phyloP scores from a whole-genome alignment of 2,113 vertebrate species.

The Brienomyrus longianalis region DNA sequence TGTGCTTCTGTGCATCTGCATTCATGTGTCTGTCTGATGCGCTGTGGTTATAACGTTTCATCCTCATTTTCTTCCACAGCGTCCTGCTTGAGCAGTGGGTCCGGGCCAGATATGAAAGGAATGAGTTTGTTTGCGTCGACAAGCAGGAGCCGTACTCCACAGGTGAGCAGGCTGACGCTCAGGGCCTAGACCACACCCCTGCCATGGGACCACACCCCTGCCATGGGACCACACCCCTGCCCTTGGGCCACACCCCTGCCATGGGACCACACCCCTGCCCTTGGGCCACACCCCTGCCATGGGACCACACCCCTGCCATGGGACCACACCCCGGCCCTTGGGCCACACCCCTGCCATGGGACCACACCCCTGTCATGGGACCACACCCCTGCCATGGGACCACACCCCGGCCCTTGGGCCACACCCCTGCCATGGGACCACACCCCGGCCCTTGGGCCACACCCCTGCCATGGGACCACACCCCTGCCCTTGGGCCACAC shows the following conservation, averaged over 20 bases:
- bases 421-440: too few species aligned
- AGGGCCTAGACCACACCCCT: background rate
- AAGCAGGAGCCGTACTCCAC: conserved; percentile 86
- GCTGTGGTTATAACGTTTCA: background rate
- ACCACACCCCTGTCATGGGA: background rate
- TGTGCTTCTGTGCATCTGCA: background rate
- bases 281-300: too few species aligned
- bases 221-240: too few species aligned
- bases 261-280: background rate
- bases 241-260: background rate
- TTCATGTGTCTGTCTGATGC: background rate
- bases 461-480: too few species aligned
- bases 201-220: background rate
- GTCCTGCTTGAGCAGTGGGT: conserved; percentile 89
- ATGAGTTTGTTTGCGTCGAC: conserved; percentile 75
- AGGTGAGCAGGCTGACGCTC: conserved; percentile 54
- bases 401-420: background rate
- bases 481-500: too few species aligned
- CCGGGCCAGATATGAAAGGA: conserved; percentile 82
- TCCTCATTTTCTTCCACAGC: conserved; percentile 47
- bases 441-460: too few species aligned
- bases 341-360: background rate
- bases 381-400: background rate
- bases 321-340: too few species aligned
- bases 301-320: too few species aligned